Base-by-base conservation (phyloP, 23 tunicate species). In the Botrylloides violaceus region DNA sequence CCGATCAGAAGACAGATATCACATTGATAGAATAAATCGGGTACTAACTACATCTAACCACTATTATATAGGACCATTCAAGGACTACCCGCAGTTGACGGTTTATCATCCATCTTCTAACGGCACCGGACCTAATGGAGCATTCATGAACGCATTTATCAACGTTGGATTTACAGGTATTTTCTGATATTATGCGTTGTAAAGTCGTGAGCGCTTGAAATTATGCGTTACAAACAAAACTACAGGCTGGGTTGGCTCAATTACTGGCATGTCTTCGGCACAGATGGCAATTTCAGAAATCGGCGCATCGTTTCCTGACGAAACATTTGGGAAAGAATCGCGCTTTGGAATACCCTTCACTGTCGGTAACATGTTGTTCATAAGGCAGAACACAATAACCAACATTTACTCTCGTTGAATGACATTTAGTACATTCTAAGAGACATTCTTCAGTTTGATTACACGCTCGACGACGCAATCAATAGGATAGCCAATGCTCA, bases 211-310 rank as follows among this genome's bases (percentile, higher is more conserved):
- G 25, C 25, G 18, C 22, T 60, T 0, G 27, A n/a, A 21, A 0
- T 0, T 18, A 60, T 18, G 18, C 22, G 23, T 0, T 60, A 15
- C 65, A n/a, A n/a, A 25, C 49, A 31, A 27, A 22, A 37, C 22
- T 9, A 5, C 39, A 87, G 98, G 92, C 32, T 92, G 98, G 98
- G 32, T 92, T 43, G 98, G 98, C 4, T 84, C 98, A 2, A 80
- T 92, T 20, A 92, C 98, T 33, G 98, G 98, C 19, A 84, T 92
- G 93, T 75, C 82, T 5, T 78, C 75, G 33, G 79, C 85, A 20
- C 86, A 80, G 25, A 80, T 92, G 61, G 98, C 92, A 2, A 92
- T 92, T 9, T 92, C 98, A 2, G 98, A 92, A 71, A 92, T 92
- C 21, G 98, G 98, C 9, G 93, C 72, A 6, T 80, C 92, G 29